These are phyloP conservation scores for Xerus inauris DNA, from an alignment of 2,113 vertebrate species.

Conservation along the genomic window DNA sequence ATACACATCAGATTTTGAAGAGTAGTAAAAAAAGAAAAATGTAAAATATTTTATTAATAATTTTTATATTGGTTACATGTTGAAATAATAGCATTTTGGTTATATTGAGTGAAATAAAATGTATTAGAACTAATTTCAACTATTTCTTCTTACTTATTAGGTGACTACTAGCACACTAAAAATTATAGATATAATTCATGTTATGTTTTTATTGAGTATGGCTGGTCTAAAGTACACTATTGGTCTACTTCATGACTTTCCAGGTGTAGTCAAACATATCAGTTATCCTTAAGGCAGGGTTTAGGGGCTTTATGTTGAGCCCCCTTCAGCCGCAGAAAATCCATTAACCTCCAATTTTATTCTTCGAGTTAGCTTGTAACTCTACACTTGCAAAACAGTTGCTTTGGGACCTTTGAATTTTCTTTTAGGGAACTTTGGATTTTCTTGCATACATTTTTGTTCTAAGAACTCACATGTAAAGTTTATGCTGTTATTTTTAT, in stretches of 20 bases:
- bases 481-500: background rate
- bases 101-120: conserved; percentile 46
- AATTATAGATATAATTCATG: background rate
- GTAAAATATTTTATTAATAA: conserved; percentile 52
- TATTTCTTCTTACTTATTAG: conserved; percentile 29
- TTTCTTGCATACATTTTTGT: background rate
- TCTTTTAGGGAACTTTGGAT: background rate
- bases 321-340: background rate
- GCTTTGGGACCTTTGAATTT: background rate
- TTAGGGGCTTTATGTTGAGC: background rate
- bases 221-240: background rate
- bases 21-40: conserved; percentile 40
- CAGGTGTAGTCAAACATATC: background rate
- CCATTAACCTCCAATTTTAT: background rate
- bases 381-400: background rate
- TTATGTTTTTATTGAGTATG: background rate
- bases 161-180: background rate
- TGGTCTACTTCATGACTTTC: background rate
- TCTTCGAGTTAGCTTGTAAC: background rate
- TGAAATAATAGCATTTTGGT: conserved; percentile 39
- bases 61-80: conserved; percentile 14
- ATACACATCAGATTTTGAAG: conserved; percentile 34
- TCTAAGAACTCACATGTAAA: background rate
- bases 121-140: conserved; percentile 38
- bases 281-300: background rate